Evolutionary conservation across 2,113 vertebrate species (phyloP), one percentile per base, ranked within the genome.

Genomic region (Cyanistes caeruleus): DNA sequence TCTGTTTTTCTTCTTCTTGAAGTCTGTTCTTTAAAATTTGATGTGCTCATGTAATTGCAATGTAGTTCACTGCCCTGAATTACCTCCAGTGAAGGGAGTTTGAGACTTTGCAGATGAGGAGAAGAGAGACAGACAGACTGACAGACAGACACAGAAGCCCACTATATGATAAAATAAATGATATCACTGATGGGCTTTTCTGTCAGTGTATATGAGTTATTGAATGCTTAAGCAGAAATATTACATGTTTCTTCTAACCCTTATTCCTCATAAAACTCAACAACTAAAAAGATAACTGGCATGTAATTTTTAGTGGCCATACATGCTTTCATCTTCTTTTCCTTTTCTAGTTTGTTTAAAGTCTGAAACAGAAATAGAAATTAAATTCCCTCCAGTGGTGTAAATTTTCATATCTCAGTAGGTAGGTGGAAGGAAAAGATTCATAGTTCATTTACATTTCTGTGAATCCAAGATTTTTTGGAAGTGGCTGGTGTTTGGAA

Each of bases 1-100:
- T 82, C 89, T 97, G 79, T 85, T 96, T 90, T 96, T 82, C 93
- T 92, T 97, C 81, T 93, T 94, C 87, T 95, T 93, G 72, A 97
- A 95, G 84, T 89, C 91, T 69, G 37, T 94, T 96, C 90, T 79
- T 89, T 93, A 95, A 93, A 92, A 94, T 76, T 46, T 85, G 80
- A 91, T 93, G 89, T 68, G 81, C 48, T 97, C 62, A 17, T 95
- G 77, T 96, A 94, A 93, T 90, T 89, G 95, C 84, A 89, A 7
- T 90, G 89, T 84, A 94, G 82, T 91, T 95, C 74, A 51, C 74
- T 95, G 82, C 89, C 93, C 95, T 77, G 68, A 46, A 95, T 95
- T 89, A 90, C 73, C 68, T 90, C 51, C 9, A 4, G 15, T 75
- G 59, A 48, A 39, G 59, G 79, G 59, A 93, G 78, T 69, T 93